Percentiles rank a stretch among this genome's conserved stretches.
Conservation (phyloP, 2,888 invertebrate species). For the Rosalia funebris region DNA sequence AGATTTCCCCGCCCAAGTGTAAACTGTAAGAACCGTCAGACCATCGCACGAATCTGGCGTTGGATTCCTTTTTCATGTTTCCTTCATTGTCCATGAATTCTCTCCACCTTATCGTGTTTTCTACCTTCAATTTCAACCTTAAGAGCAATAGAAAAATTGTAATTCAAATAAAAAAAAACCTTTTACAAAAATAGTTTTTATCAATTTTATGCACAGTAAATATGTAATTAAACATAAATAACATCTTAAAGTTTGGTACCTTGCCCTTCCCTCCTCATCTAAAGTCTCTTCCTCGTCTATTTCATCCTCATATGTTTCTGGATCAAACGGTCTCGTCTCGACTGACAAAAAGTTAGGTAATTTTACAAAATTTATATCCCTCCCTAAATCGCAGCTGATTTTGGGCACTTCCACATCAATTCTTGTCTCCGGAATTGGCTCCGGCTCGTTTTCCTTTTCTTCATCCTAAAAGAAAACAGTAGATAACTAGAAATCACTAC, state of each 20-base stretch:
- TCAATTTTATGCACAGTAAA: no score
- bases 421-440: slow-evolving; percentile 88
- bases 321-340: slow-evolving; percentile 96
- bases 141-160: slow-evolving; percentile 17
- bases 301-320: slow-evolving; percentile 96
- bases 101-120: slow-evolving; percentile 97
- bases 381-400: slow-evolving; percentile 91
- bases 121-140: slow-evolving; percentile 91
- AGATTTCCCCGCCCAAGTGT: slow-evolving; percentile 96
- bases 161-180: neutral
- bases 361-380: slow-evolving; percentile 94
- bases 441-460: slow-evolving; percentile 79
- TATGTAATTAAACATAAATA: no score
- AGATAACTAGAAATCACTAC: no score
- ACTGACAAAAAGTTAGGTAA: slow-evolving; percentile 98
- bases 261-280: slow-evolving; percentile 96
- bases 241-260: slow-evolving; percentile 63
- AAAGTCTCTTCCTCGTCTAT: slow-evolving; percentile 97
- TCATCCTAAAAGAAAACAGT: slow-evolving; percentile 64
- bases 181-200: no score
- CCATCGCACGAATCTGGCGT: slow-evolving; percentile 95
- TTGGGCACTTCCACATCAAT: slow-evolving; percentile 98
- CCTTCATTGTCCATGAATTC: slow-evolving; percentile 84
- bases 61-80: slow-evolving; percentile 87
- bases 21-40: slow-evolving; percentile 98